These are phyloP conservation scores for Diadromus collaris DNA, from an alignment of 2,888 invertebrate species.

Conservation along the genomic window DNA sequence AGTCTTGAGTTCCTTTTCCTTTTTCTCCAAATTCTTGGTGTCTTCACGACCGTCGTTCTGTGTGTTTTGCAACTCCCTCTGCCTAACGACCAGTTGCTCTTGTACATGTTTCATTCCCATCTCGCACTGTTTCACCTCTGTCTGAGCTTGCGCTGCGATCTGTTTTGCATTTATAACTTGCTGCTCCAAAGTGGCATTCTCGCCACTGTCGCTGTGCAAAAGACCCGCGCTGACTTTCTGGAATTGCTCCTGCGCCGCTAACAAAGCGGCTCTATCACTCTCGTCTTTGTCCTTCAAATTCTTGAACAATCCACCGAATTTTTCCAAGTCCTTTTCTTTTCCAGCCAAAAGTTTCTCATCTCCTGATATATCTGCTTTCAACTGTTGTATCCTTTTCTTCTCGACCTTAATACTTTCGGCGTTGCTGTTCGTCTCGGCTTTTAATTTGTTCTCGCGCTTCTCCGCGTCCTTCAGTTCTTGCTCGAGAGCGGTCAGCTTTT, in stretches of 20 bases:
- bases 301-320: conserved; percentile 85
- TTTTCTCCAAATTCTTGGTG: conserved; percentile 82
- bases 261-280: conserved; percentile 85
- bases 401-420: conserved; percentile 86
- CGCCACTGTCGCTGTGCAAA: conserved; percentile 89
- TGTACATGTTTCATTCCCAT: conserved; percentile 88
- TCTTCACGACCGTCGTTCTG: conserved; percentile 86
- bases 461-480: conserved; percentile 84
- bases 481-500: conserved; percentile 85
- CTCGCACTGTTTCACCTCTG: conserved; percentile 88
- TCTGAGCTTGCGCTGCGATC: conserved; percentile 88
- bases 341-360: conserved; percentile 84
- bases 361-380: conserved; percentile 85
- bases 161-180: conserved; percentile 93
- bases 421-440: conserved; percentile 84
- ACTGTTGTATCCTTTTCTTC: conserved; percentile 85
- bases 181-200: conserved; percentile 92
- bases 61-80: conserved; percentile 85
- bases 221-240: conserved; percentile 93
- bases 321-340: conserved; percentile 84
- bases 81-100: conserved; percentile 84
- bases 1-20: conserved; percentile 82
- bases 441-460: conserved; percentile 85
- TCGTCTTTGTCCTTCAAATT: conserved; percentile 86
- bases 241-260: conserved; percentile 88